phyloP scores from a whole-genome alignment of 2,797 vertebrate genomes.

The Neomorphus geoffroyi region DNA sequence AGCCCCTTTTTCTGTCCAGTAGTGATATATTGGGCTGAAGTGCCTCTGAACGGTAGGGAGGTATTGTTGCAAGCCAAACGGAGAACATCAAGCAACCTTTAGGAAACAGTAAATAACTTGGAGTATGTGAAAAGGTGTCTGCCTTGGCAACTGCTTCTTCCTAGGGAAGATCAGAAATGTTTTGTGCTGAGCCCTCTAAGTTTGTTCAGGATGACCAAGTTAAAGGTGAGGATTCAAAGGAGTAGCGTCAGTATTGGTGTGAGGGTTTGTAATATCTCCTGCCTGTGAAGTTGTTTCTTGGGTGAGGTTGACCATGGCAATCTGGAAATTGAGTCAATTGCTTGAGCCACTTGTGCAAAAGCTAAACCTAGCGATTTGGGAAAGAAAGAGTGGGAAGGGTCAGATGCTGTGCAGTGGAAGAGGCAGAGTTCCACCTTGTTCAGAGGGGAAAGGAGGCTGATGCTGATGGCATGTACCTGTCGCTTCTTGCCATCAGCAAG shows the following conservation, averaged over 20 bases:
- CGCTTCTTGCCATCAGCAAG: accelerated
- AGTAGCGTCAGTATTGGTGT: background rate
- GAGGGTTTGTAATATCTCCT: background rate
- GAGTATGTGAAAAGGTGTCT: background rate
- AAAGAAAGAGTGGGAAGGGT: background rate
- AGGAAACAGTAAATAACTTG: background rate
- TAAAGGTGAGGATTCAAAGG: background rate
- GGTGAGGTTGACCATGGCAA: background rate
- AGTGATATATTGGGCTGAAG: background rate
- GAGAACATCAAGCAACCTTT: background rate
- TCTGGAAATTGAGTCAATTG: background rate
- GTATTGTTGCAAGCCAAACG: background rate
- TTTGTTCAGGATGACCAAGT: background rate
- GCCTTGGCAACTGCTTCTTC: background rate
- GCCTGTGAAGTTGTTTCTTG: accelerated
- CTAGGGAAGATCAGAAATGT: background rate
- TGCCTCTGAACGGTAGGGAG: background rate
- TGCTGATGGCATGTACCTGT: background rate
- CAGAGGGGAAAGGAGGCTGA: background rate
- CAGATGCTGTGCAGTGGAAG: background rate
- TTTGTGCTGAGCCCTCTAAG: background rate
- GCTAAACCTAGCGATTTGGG: background rate
- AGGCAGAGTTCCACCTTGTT: background rate
- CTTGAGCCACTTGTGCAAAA: background rate
- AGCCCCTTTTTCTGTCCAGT: background rate